Percentiles rank a stretch among this genome's conserved stretches.
Evolutionary conservation across 2,888 invertebrate genomes (phyloP).

Genomic region (Willowsia nigromaculata): DNA sequence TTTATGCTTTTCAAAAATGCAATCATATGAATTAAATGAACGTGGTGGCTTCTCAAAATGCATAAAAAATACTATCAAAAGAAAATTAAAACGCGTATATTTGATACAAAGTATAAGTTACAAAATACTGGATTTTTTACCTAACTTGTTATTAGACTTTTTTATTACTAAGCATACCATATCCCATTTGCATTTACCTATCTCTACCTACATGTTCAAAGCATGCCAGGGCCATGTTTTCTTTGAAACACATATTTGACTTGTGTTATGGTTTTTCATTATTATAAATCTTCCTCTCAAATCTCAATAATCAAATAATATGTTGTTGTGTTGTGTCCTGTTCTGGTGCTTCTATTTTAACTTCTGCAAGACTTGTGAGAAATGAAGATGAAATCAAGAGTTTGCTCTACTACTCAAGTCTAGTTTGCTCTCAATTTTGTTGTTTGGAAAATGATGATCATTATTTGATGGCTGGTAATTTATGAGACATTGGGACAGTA

Average conservation of each 20-base stretch:
- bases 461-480: too few relatives aligned
- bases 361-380: neutral
- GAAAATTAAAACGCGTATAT: neutral
- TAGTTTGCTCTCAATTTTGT: conserved; percentile 35
- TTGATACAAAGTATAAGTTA: neutral
- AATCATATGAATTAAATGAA: conserved; percentile 4
- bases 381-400: conserved; percentile 59
- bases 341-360: neutral
- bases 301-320: too few relatives aligned
- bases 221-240: neutral
- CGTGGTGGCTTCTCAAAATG: neutral
- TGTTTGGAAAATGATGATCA: neutral
- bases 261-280: conserved; percentile 15
- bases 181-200: neutral
- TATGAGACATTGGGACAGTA: too few relatives aligned
- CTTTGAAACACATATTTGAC: conserved; percentile 21
- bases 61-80: neutral
- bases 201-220: neutral
- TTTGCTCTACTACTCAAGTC: conserved; percentile 61
- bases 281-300: neutral
- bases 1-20: neutral
- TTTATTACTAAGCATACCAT: too few relatives aligned
- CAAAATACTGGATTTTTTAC: conserved; percentile 15
- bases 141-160: neutral
- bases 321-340: too few relatives aligned